Percentiles rank a stretch among this genome's conserved stretches.
Evolutionary conservation across 2,797 vertebrate species (phyloP).

Genomic region (Poecile montanus): DNA sequence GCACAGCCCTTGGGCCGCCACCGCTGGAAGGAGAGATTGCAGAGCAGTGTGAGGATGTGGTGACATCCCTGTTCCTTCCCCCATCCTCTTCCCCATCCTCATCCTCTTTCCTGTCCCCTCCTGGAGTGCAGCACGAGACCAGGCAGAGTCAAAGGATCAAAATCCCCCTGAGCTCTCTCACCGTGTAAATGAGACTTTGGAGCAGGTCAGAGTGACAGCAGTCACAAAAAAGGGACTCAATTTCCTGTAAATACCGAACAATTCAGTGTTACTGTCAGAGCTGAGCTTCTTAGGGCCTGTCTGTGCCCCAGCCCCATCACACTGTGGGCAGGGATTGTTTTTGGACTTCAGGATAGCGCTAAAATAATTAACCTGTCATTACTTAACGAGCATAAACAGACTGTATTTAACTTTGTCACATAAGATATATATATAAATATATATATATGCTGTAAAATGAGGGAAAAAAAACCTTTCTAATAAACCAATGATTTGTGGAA

Average conservation of each 20-base stretch:
- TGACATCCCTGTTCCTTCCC: background rate
- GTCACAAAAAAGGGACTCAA: conserved; percentile 58
- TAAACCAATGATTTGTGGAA: conserved; percentile 79
- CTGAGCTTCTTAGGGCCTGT: conserved; percentile 43
- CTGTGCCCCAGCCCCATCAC: conserved; percentile 8
- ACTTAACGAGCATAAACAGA: conserved; percentile 69
- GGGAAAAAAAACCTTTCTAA: conserved; percentile 76
- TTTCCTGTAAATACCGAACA: conserved; percentile 72
- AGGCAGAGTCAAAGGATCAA: background rate
- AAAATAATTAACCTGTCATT: conserved; percentile 69
- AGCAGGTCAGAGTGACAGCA: conserved; percentile 24
- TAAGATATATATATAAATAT: conserved; percentile 71
- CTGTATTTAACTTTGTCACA: conserved; percentile 82
- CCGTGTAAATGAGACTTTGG: background rate
- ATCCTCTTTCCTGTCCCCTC: background rate
- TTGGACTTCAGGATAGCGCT: conserved; percentile 66
- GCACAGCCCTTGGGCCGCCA: background rate
- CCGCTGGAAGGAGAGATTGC: background rate
- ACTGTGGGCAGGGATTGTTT: background rate
- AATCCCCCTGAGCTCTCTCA: background rate
- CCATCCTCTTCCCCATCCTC: background rate
- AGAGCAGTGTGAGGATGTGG: background rate
- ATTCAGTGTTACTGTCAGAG: conserved; percentile 65
- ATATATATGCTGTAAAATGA: conserved; percentile 79
- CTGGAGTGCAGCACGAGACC: background rate